phyloP scores from a whole-genome alignment of 1,140 invertebrate genomes.

The Trichoplusia ni region DNA sequence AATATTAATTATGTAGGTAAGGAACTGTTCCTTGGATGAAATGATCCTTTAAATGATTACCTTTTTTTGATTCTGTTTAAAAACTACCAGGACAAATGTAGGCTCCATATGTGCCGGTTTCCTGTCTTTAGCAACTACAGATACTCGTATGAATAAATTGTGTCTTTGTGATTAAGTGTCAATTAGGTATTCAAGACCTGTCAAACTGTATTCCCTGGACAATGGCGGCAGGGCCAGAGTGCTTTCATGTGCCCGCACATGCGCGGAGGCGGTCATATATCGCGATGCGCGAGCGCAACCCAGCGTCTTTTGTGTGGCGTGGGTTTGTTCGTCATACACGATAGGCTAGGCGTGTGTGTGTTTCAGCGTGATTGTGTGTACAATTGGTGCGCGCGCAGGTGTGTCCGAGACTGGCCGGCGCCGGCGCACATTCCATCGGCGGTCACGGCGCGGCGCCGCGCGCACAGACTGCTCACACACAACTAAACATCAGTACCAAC shows the following conservation, averaged over 20 bases:
- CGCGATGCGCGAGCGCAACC: conserved; percentile 41
- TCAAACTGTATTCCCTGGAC: conserved; percentile 37
- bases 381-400: conserved; percentile 64
- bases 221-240: conserved; percentile 25
- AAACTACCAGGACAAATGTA: too few relatives aligned
- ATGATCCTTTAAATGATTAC: too few relatives aligned
- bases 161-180: conserved; percentile 6
- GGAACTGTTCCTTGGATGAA: too few relatives aligned
- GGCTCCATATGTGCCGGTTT: too few relatives aligned
- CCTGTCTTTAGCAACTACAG: too few relatives aligned
- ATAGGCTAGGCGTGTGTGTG: conserved; percentile 32
- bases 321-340: not conserved
- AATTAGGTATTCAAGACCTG: conserved; percentile 44
- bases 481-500: too few relatives aligned
- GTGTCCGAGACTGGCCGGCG: conserved; percentile 76
- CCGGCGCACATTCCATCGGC: conserved; percentile 69
- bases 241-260: conserved; percentile 47
- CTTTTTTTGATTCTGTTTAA: too few relatives aligned
- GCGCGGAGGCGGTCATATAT: conserved; percentile 45
- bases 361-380: conserved; percentile 40
- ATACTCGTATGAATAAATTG: not conserved
- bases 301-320: conserved; percentile 31
- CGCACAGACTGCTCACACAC: too few relatives aligned
- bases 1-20: too few relatives aligned
- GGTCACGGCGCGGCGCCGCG: conserved; percentile 46